Percentiles rank a stretch among this genome's conserved stretches.
phyloP scores from a whole-genome alignment of 2,888 invertebrate species.

The Elmis aenea region DNA sequence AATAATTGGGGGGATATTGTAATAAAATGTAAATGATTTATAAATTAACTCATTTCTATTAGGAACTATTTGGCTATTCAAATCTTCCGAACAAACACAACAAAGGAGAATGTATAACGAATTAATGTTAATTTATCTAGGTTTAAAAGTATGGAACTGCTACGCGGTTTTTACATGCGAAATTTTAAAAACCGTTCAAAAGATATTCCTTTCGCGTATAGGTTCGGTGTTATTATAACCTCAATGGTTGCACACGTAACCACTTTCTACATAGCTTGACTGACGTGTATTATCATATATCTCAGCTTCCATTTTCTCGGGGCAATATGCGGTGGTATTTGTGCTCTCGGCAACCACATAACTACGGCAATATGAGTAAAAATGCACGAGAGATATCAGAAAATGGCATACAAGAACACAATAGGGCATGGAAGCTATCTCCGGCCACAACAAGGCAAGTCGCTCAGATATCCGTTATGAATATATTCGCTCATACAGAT shows the following conservation, averaged over 20 bases:
- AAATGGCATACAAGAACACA: constrained; percentile 25
- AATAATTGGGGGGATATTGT: too few relatives aligned
- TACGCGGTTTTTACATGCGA: too few relatives aligned
- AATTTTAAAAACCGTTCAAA: too few relatives aligned
- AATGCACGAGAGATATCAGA: constrained; percentile 27
- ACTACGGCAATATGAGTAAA: constrained; percentile 25
- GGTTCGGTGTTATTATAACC: too few relatives aligned
- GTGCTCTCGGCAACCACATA: constrained; percentile 16
- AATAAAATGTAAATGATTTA: too few relatives aligned
- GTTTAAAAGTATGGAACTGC: too few relatives aligned
- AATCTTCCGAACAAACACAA: too few relatives aligned
- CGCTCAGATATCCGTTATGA: constrained; percentile 25
- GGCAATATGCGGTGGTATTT: constrained; percentile 22
- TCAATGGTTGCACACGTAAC: neutral
- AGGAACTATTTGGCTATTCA: too few relatives aligned
- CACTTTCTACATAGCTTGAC: constrained; percentile 18
- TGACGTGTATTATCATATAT: constrained; percentile 29
- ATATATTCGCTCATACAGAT: constrained; percentile 16
- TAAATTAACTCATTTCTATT: too few relatives aligned
- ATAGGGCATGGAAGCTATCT: constrained; percentile 26
- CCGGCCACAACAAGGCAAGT: constrained; percentile 21
- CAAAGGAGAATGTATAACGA: too few relatives aligned
- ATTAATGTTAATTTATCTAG: too few relatives aligned
- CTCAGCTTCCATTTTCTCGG: constrained; percentile 19
- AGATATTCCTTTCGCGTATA: too few relatives aligned